Evolutionary conservation across 2,797 vertebrate species (phyloP).

Genomic region (Chelon auratus): DNA sequence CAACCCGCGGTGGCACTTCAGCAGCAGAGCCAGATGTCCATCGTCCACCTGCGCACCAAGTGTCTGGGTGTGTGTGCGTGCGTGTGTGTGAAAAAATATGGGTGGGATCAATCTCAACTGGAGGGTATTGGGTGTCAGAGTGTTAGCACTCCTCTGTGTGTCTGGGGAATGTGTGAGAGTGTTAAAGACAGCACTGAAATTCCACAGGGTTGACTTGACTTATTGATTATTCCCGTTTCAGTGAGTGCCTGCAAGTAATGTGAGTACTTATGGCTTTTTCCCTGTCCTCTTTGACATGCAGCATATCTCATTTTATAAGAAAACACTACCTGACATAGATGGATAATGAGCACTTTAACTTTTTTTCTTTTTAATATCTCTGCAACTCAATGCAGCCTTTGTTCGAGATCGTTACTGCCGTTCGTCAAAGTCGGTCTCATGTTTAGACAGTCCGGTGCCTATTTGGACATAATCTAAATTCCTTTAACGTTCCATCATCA

Average conservation of each 20-base stretch:
- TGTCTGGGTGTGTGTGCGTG: conserved; percentile 14
- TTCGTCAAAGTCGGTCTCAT: conserved; percentile 62
- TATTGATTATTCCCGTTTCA: conserved; percentile 56
- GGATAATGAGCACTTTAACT: conserved; percentile 36
- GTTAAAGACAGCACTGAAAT: conserved; percentile 57
- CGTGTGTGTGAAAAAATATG: conserved; percentile 13
- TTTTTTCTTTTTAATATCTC: conserved; percentile 35
- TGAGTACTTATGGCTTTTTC: conserved; percentile 24
- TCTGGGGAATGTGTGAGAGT: conserved; percentile 57
- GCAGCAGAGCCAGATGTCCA: conserved; percentile 61
- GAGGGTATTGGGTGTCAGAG: conserved; percentile 67
- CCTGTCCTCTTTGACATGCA: conserved; percentile 1
- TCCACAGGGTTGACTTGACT: conserved; percentile 25
- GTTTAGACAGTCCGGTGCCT: conserved; percentile 62
- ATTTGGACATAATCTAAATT: conserved; percentile 64
- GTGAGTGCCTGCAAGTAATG: conserved; percentile 10
- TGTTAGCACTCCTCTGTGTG: conserved; percentile 40
- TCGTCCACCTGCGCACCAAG: conserved; percentile 52
- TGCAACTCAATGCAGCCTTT: conserved; percentile 54
- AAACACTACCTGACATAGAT: conserved; percentile 22
- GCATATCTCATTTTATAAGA: conserved; percentile 29
- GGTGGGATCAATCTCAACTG: conserved; percentile 52
- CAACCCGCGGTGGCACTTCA: conserved; percentile 34
- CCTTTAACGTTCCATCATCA: conserved; percentile 62
- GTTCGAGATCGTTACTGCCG: conserved; percentile 47